Base-by-base conservation (phyloP, 2,797 vertebrate species). In the Caiman crocodilus region DNA sequence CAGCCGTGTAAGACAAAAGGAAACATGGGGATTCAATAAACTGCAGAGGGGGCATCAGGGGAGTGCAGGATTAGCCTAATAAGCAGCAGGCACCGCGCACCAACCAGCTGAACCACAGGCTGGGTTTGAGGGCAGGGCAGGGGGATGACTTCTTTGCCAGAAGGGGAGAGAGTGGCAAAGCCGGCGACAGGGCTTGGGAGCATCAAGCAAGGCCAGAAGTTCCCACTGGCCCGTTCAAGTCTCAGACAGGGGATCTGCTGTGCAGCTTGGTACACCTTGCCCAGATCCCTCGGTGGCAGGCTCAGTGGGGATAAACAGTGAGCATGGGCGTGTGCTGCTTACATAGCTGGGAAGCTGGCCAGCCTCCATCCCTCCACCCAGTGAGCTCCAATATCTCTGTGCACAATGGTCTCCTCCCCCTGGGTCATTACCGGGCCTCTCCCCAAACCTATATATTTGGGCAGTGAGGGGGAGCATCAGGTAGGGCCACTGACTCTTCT, bases 301-400 rank as follows among this genome's bases (percentile, higher is more conserved):
- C 90, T 95, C 60, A 0, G 91, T 3, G 1, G 81, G 87, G 85
- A 96, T 95, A 96, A 96, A 96, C 94, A 96, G 87, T 20, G 58
- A 93, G 32, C 93, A 85, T 93, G 96, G 96, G 96, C 81, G 96
- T 95, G 95, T 94, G 94, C 42, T 96, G 96, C 96, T 96, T 96
- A 94, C 95, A 95, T 93, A 96, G 91, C 35, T 82, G 95, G 91
- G 95, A 94, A 96, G 94, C 94, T 96, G 96, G 96, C 96, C 92
- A 89, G 89, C 57, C 90, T 96, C 95, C 96, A 96, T 95, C 94
- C 94, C 91, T 96, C 96, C 95, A 88, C 95, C 94, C 96, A 92
- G 74, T 94, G 4, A 2, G 69, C 84, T 90, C 92, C 90, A 94
- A 91, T 87, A 94, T 88, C 91, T 92, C 92, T 7, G n/a, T 91